Conservation (phyloP, 2,888 invertebrate species). For the Antitype chi region DNA sequence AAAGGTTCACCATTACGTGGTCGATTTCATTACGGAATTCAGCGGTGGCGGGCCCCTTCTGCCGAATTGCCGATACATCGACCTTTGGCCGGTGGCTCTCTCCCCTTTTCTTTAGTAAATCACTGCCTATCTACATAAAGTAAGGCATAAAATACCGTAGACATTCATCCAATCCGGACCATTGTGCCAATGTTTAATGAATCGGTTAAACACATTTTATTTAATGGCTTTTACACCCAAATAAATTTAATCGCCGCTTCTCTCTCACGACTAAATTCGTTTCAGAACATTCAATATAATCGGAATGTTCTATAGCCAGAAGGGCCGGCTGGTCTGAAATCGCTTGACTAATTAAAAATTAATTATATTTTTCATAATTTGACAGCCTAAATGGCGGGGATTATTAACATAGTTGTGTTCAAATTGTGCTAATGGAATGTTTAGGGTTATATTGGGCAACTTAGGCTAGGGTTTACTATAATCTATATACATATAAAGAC, state of each 20-base stretch:
- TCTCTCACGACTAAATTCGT: slow-evolving; percentile 43
- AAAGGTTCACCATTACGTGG: slow-evolving; percentile 67
- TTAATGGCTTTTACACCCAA: slow-evolving; percentile 55
- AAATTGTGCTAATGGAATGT: slow-evolving; percentile 17
- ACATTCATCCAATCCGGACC: slow-evolving; percentile 47
- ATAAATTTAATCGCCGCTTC: slow-evolving; percentile 34
- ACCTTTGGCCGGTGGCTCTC: slow-evolving; percentile 50
- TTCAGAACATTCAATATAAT: slow-evolving; percentile 44
- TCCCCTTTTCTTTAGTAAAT: slow-evolving; percentile 62
- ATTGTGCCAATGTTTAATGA: slow-evolving; percentile 59
- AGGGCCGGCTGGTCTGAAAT: slow-evolving; percentile 11
- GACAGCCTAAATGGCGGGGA: slow-evolving; percentile 12
- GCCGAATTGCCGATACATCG: slow-evolving; percentile 58
- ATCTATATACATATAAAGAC: not conserved
- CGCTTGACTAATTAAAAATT: slow-evolving; percentile 47
- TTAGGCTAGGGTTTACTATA: not conserved
- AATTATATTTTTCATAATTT: slow-evolving; percentile 44
- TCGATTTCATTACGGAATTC: slow-evolving; percentile 66
- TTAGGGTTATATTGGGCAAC: not conserved
- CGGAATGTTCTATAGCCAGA: slow-evolving; percentile 33
- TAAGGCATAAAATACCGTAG: slow-evolving; percentile 45
- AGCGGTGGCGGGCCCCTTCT: slow-evolving; percentile 49
- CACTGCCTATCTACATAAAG: slow-evolving; percentile 60
- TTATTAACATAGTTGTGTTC: slow-evolving; percentile 26
- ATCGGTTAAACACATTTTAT: slow-evolving; percentile 57